These are phyloP conservation scores for Poicephalus gulielmi DNA, from an alignment of 2,113 vertebrate genomes.

Conservation along the genomic window DNA sequence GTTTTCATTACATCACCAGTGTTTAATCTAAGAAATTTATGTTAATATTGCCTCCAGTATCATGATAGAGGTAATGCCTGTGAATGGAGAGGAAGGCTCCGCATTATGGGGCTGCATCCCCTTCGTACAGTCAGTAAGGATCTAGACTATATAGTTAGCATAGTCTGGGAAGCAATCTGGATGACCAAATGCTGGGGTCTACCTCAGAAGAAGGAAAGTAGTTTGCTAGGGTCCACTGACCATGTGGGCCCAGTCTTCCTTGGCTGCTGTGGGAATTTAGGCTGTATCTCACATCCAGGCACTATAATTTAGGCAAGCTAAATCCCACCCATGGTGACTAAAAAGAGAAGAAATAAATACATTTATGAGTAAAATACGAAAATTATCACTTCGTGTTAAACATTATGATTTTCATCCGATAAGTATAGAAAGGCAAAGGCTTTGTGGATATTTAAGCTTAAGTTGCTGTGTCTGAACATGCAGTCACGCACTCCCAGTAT, in stretches of 20 bases:
- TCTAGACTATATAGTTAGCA: neutral
- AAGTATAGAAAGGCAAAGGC: neutral
- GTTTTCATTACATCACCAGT: neutral
- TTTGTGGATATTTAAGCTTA: neutral
- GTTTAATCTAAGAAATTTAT: neutral
- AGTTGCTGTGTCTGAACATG: neutral
- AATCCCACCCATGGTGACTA: neutral
- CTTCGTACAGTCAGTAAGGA: neutral
- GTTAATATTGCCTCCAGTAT: neutral
- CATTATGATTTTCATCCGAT: neutral
- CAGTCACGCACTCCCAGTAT: neutral
- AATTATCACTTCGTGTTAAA: neutral
- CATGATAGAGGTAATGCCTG: neutral
- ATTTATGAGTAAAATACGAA: neutral
- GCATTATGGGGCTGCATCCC: neutral
- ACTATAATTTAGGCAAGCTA: neutral
- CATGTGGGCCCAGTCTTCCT: neutral
- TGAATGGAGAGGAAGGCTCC: neutral
- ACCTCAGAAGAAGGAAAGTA: neutral
- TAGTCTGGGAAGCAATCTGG: neutral
- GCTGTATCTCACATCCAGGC: neutral
- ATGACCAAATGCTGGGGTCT: neutral
- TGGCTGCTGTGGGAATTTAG: neutral
- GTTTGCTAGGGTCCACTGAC: neutral
- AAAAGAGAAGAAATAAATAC: neutral